These are phyloP conservation scores for Melanostoma mellinum DNA, from an alignment of 2,888 invertebrate genomes.

Conservation along the genomic window DNA sequence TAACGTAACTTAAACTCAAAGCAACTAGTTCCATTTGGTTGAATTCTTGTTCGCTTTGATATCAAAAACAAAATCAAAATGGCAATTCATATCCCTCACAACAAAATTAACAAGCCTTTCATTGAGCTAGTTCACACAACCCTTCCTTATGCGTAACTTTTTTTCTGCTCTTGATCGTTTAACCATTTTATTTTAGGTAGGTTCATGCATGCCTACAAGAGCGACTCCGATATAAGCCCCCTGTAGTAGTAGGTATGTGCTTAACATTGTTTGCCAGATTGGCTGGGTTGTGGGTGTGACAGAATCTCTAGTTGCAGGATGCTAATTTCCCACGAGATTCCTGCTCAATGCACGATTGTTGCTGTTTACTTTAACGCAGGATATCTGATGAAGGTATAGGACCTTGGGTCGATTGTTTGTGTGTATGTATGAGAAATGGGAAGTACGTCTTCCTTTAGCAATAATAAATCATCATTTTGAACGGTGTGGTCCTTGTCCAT, in stretches of 20 bases:
- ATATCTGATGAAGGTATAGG: constrained; percentile 16
- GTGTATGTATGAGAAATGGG: background rate
- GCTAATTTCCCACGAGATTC: constrained; percentile 69
- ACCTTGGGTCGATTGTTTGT: no score
- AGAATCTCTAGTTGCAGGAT: constrained; percentile 52
- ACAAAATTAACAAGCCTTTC: background rate
- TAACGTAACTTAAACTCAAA: no score
- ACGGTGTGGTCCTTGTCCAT: background rate
- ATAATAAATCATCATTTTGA: constrained; percentile 12
- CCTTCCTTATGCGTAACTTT: no score
- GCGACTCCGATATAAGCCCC: background rate
- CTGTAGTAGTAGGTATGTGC: constrained; percentile 1
- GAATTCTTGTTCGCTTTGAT: no score
- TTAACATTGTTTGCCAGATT: constrained; percentile 22
- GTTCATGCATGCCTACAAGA: constrained; percentile 31
- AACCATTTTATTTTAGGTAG: constrained; percentile 12
- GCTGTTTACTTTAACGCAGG: constrained; percentile 15
- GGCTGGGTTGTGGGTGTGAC: constrained; percentile 37
- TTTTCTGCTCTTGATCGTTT: background rate
- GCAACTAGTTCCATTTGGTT: no score
- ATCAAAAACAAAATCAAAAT: no score
- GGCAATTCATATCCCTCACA: no score
- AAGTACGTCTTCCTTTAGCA: background rate
- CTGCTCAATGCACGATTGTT: constrained; percentile 51
- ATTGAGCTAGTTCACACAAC: background rate